Evolutionary conservation across 2,113 vertebrate genomes (phyloP).

Genomic region (Neogale vison): DNA sequence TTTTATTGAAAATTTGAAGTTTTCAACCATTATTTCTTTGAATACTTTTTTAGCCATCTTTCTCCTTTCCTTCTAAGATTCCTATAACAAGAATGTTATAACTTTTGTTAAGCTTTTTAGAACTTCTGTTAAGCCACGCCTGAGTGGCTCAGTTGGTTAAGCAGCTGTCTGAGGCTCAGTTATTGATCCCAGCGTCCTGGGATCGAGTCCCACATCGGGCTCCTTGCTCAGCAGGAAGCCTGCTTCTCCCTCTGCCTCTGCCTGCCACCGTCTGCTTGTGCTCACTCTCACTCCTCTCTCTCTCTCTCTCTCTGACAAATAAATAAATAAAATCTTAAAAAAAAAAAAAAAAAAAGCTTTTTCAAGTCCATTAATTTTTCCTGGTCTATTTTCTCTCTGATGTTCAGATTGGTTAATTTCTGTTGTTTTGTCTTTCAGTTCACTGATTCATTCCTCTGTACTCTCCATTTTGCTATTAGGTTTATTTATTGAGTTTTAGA

Average conservation of each 20-base stretch:
- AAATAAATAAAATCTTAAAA: too few species aligned
- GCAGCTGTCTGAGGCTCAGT: too few species aligned
- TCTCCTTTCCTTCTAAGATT: background rate
- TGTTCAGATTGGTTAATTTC: background rate
- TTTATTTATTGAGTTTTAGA: background rate
- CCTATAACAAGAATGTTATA: background rate
- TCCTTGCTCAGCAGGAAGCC: too few species aligned
- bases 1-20: background rate
- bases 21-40: background rate
- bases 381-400: background rate
- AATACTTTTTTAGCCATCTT: background rate
- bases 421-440: background rate
- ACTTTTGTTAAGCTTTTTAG: background rate
- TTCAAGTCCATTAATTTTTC: background rate
- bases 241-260: too few species aligned
- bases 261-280: too few species aligned
- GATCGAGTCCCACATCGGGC: too few species aligned
- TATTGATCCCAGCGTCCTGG: too few species aligned
- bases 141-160: too few species aligned
- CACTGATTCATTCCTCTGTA: background rate
- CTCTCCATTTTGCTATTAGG: background rate
- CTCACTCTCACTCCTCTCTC: too few species aligned
- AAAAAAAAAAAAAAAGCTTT: background rate
- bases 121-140: background rate
- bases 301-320: too few species aligned